phyloP scores from a whole-genome alignment of 2,888 invertebrate genomes.

The Eupeodes luniger region DNA sequence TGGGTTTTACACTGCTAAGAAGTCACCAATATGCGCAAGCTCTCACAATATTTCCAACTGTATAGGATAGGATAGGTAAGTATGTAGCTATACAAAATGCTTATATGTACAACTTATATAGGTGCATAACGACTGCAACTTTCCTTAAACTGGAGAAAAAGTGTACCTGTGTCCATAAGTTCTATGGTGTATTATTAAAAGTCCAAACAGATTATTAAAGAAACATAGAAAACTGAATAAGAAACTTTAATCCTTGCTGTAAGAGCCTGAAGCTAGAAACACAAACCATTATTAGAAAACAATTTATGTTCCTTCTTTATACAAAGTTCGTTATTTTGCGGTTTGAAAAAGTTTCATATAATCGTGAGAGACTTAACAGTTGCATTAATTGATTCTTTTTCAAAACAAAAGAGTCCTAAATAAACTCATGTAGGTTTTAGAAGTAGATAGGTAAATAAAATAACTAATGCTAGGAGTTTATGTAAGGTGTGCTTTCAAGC shows the following conservation, averaged over 20 bases:
- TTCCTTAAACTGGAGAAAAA: background rate
- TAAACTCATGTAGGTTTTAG: too few relatives aligned
- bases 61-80: too few relatives aligned
- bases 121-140: background rate
- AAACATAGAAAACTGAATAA: slow-evolving; percentile 44
- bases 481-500: too few relatives aligned
- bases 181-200: slow-evolving; percentile 40
- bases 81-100: too few relatives aligned
- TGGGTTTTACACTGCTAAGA: too few relatives aligned
- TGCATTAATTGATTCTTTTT: slow-evolving; percentile 51
- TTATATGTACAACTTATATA: too few relatives aligned
- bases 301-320: slow-evolving; percentile 21
- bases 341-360: slow-evolving; percentile 53
- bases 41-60: too few relatives aligned
- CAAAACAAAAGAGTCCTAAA: background rate
- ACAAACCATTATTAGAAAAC: slow-evolving; percentile 35
- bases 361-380: slow-evolving; percentile 69
- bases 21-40: too few relatives aligned
- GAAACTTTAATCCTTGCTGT: background rate
- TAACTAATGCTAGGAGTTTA: too few relatives aligned
- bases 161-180: too few relatives aligned
- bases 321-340: slow-evolving; percentile 34
- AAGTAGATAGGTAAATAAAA: too few relatives aligned
- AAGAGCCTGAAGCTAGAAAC: slow-evolving; percentile 21
- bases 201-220: slow-evolving; percentile 60